Conservation (phyloP, 2,797 vertebrate species). For the Tadarida brasiliensis region DNA sequence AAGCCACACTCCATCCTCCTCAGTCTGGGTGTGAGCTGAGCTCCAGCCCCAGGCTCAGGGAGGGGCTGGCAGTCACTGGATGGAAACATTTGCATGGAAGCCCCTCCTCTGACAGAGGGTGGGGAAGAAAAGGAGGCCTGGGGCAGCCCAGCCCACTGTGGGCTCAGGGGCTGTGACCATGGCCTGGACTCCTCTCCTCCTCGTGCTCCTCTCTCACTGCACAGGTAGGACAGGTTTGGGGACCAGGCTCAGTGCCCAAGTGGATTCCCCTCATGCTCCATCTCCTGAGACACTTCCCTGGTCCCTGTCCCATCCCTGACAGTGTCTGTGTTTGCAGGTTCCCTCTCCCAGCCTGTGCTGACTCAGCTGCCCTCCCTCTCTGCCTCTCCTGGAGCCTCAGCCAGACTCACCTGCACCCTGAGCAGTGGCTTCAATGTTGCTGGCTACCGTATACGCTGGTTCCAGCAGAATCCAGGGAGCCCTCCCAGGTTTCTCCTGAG, state of each 20-base stretch:
- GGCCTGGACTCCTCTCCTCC: background rate
- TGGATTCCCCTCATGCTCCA: too few species aligned
- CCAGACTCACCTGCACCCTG: background rate
- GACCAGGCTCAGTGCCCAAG: too few species aligned
- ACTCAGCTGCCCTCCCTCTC: background rate
- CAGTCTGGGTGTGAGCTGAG: too few species aligned
- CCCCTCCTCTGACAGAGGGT: too few species aligned
- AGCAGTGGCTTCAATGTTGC: background rate
- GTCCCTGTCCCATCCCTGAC: background rate
- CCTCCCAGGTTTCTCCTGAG: fast-evolving
- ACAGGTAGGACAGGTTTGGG: background rate
- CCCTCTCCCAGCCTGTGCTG: background rate
- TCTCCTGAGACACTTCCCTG: background rate
- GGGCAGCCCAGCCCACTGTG: too few species aligned
- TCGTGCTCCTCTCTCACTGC: background rate
- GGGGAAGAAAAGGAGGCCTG: too few species aligned
- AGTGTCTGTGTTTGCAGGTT: background rate
- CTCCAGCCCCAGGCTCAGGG: too few species aligned
- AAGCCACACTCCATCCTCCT: too few species aligned
- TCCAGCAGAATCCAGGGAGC: background rate
- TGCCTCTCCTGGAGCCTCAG: background rate
- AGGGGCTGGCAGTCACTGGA: too few species aligned
- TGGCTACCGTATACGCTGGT: fast-evolving
- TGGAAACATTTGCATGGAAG: too few species aligned
- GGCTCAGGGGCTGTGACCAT: background rate